Base-by-base conservation (phyloP, 2,113 vertebrate genomes). In the Tachysurus vachellii region DNA sequence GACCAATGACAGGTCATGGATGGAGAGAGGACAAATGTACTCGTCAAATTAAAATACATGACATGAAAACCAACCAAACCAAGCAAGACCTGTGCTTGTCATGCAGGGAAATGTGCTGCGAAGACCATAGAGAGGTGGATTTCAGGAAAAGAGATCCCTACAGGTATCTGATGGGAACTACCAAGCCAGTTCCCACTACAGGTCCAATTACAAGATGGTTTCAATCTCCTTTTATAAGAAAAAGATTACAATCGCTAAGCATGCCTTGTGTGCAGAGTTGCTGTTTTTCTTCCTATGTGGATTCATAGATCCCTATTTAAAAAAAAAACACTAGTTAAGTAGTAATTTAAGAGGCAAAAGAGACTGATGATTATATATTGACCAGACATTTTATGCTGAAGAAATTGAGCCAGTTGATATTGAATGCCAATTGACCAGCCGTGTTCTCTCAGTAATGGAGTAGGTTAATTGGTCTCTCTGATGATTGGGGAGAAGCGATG, bases 341-440 rank as follows among this genome's bases (percentile, higher is more conserved):
- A 19, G 21, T 75, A 47, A 86, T 86, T 59, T 81, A 36, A 70
- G n/a, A 53, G 36, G 21, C 21, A 70, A 86, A 71, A 12, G 31
- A 21, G 54, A 14, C 10, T 62, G 47, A 80, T 88, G 47, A 80
- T 88, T 70, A 10, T n/a, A 19, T 86, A 88, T 86, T 57, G 85
- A 87, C 26, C n/a, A 80, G 26, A 50, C 21, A 31, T 79, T 80
- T 61, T 83, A 54, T 3, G 8, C 36, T 50, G 13, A 71, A 53
- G 36, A 81, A 83, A 80, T 64, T n/a, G 53, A 80, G 81, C 10
- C 75, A 73, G 54, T 84, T 59, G 50, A 80, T 84, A 81, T 21
- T 31, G 82, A 85, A 16, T 31, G 42, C 13, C 70, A 31, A 79
- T 28, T 79, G 83, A 56, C 62, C 71, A 23, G 61, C 62, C 14